A percentile compares a stretch with the other conserved stretches of the same genome.
Evolutionary conservation across 2,113 vertebrate genomes (phyloP).

Genomic region (Pelodiscus sinensis): DNA sequence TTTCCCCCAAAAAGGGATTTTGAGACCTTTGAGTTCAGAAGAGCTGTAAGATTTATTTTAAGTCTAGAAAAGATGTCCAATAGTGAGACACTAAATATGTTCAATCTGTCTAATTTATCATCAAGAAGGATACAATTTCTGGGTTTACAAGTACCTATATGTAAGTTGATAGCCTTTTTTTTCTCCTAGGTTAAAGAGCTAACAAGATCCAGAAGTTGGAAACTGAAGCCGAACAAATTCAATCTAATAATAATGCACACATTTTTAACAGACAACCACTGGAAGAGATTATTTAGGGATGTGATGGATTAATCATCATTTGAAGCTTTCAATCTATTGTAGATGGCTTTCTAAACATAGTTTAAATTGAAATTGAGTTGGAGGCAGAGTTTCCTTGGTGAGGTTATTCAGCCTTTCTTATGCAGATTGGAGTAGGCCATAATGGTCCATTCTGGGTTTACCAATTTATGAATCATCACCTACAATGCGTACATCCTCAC

Average conservation of each 20-base stretch:
- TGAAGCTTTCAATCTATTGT: not conserved
- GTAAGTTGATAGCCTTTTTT: too few relatives aligned
- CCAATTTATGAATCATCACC: not conserved
- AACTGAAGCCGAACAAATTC: not conserved
- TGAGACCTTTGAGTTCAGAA: not conserved
- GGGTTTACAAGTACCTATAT: not conserved
- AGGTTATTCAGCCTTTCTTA: not conserved
- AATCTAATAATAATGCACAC: not conserved
- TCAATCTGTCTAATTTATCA: not conserved
- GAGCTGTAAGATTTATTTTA: not conserved
- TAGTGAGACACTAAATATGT: not conserved
- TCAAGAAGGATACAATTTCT: not conserved
- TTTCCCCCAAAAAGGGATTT: not conserved
- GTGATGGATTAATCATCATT: accelerated
- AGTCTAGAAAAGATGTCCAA: not conserved
- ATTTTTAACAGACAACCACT: not conserved
- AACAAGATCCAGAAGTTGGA: not conserved
- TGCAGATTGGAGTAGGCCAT: not conserved
- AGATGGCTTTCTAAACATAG: not conserved
- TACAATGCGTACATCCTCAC: not conserved
- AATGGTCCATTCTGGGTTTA: not conserved
- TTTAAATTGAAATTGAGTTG: not conserved
- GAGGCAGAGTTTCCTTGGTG: not conserved
- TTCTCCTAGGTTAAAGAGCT: too few relatives aligned
- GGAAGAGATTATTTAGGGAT: not conserved